These are phyloP conservation scores for Myathropa florea DNA, from an alignment of 2,888 invertebrate genomes.

Conservation along the genomic window DNA sequence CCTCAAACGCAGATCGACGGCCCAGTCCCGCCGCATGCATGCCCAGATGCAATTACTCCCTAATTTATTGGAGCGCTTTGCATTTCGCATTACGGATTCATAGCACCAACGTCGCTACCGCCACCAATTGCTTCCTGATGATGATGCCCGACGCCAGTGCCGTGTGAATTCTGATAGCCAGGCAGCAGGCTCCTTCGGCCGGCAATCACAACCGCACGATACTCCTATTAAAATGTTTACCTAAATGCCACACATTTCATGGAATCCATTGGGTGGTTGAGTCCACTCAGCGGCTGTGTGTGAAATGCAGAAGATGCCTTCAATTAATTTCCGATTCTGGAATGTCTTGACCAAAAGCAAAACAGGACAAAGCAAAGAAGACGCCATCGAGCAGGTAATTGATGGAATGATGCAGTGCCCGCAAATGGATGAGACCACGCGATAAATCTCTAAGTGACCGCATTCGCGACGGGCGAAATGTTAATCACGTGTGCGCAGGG, in stretches of 20 bases:
- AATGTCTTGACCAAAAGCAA: constrained; percentile 36
- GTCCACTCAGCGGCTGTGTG: background rate
- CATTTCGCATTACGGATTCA: constrained; percentile 57
- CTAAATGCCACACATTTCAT: constrained; percentile 68
- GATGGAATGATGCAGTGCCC: constrained; percentile 37
- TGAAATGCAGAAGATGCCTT: constrained; percentile 47
- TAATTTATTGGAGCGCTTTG: constrained; percentile 66
- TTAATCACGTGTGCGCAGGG: constrained; percentile 24
- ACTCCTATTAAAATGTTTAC: constrained; percentile 67
- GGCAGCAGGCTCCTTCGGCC: background rate
- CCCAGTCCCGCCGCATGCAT: constrained; percentile 27
- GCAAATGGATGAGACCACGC: constrained; percentile 53
- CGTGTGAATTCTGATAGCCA: background rate
- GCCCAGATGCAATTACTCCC: constrained; percentile 64
- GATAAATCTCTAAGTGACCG: constrained; percentile 55
- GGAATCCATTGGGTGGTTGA: constrained; percentile 42
- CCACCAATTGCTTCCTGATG: constrained; percentile 66
- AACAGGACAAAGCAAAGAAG: background rate
- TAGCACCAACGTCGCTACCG: constrained; percentile 11
- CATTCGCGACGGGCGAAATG: constrained; percentile 53
- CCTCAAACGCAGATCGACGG: background rate
- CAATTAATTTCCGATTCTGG: constrained; percentile 65
- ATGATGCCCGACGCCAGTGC: constrained; percentile 22
- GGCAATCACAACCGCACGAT: constrained; percentile 67
- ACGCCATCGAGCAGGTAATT: constrained; percentile 11